Base-by-base conservation (phyloP, 2,797 vertebrate genomes). In the Neoniphon sammara region DNA sequence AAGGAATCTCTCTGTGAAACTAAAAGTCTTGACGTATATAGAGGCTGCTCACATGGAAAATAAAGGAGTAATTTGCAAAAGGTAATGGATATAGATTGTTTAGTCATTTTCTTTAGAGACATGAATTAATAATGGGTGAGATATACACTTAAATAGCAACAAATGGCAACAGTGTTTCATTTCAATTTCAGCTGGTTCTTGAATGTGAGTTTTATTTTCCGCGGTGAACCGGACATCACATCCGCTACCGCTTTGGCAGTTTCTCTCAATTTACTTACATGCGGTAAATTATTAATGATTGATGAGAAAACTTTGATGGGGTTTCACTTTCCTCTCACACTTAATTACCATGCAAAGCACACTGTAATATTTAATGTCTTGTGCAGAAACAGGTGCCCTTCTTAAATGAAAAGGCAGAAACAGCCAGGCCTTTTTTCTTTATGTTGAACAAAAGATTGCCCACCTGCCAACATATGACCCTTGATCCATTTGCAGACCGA, bases 131-230 rank as follows among this genome's bases (percentile, higher is more conserved):
- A 0, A 12, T 0, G n/a, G 7, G 1, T 8, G 0, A 47, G 36
- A 54, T 1, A n/a, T 42, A 36, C 14, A 4, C 3, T 4, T 23
- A 46, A 58, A 5, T 18, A 23, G 46, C 5, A 21, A 53, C 11
- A 11, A 23, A 53, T 21, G 4, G 5, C 2, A 15, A 12, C 15
- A 15, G 15, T 17, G 52, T 54, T 54, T 25, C 2, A 4, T 8
- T 52, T 47, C 0, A 15, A 6, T 34, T 39, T 53, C 18, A 7
- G 47, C 23, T 10, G 0, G 1, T 44, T 8, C n/a, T 62, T 11
- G 14, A 20, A 18, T 2, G 10, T 44, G 36, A 55, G 66, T 82
- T 91, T 91, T 91, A 90, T 90, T 91, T 89, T 85, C 0, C 54
- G 9, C 3, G 12, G 30, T 7, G 17, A 46, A 14, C 42, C 14